Base-by-base conservation (phyloP, 1,140 invertebrate genomes). In the Heliconius congener region DNA sequence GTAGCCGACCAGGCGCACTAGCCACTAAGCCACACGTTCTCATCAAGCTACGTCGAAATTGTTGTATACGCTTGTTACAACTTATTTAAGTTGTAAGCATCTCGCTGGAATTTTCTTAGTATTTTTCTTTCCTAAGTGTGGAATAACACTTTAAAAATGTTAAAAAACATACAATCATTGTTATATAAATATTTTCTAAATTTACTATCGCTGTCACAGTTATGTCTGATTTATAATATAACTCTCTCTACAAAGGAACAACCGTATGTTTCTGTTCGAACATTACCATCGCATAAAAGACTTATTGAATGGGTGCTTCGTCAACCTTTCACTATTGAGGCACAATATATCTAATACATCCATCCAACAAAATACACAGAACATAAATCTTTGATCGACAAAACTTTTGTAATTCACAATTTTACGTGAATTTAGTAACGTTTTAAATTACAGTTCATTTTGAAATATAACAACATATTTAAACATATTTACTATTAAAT, bases 251-350 rank as follows among this genome's bases (percentile, higher is more conserved):
- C n/a, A 71, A 71, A 71, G 16, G 42, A 52, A 74, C n/a, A 74
- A 74, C 50, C 37, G 46, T 73, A 73, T 34, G 66, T 71, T 6
- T 71, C 34, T 73, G 13, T 52, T 42, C 19, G 19, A 46, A 46
- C 19, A 73, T 34, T 71, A 71, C 11, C 66, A 71, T 71, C n/a
- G 13, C 3, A 71, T 71, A 71, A 71, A 30, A 30, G 34, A 37
- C 66, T 37, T 71, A n/a, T 57, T 57, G 13, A 71, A 71, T 71
- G 34, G 66, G 13, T 9, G 34, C 66, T 71, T 30, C 34, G 66
- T 71, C 66, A 71, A 71, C 66, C 30, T 71, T 71, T 71, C 66
- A 71, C 34, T 71, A 37, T 34, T 23, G 55, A 57, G 55, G 0
- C 18, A 8, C 19, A 57, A 57, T 57, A 57, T n/a, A 9, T 57